These are phyloP conservation scores for Microctonus brassicae DNA, from an alignment of 2,888 invertebrate species.

Conservation along the genomic window DNA sequence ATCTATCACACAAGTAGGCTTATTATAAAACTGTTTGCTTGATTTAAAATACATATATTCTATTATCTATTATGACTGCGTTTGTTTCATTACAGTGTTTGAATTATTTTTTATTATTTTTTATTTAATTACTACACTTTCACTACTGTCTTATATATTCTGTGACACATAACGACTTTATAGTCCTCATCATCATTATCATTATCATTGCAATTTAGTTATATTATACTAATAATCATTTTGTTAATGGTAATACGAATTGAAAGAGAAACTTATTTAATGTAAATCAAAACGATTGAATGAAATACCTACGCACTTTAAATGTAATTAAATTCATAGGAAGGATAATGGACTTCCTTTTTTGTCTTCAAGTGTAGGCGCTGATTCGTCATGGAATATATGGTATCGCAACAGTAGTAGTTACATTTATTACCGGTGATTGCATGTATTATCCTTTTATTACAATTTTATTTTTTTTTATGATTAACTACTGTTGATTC, in stretches of 20 bases:
- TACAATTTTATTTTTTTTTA: slow-evolving; percentile 38
- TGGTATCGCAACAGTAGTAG: slow-evolving; percentile 34
- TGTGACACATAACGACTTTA: not conserved
- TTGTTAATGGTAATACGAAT: not conserved
- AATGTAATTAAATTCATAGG: slow-evolving; percentile 10
- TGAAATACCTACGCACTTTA: not conserved
- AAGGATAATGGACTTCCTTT: slow-evolving; percentile 20
- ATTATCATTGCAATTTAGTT: not conserved
- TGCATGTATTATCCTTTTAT: slow-evolving; percentile 49
- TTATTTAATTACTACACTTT: too few relatives aligned
- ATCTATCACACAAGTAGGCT: too few relatives aligned
- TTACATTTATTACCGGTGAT: slow-evolving; percentile 54
- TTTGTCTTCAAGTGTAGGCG: slow-evolving; percentile 19
- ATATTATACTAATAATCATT: not conserved
- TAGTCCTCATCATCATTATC: not conserved
- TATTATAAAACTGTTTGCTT: too few relatives aligned
- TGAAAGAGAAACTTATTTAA: not conserved
- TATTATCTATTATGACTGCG: too few relatives aligned
- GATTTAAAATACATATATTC: too few relatives aligned
- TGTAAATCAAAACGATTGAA: not conserved
- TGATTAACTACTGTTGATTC: not conserved
- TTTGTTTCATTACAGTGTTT: too few relatives aligned
- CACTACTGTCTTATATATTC: not conserved
- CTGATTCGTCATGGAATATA: slow-evolving; percentile 39
- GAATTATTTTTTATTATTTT: too few relatives aligned